A percentile compares a stretch with the other conserved stretches of the same genome.
phyloP scores from a whole-genome alignment of 2,797 vertebrate genomes.

The Lophius americanus region DNA sequence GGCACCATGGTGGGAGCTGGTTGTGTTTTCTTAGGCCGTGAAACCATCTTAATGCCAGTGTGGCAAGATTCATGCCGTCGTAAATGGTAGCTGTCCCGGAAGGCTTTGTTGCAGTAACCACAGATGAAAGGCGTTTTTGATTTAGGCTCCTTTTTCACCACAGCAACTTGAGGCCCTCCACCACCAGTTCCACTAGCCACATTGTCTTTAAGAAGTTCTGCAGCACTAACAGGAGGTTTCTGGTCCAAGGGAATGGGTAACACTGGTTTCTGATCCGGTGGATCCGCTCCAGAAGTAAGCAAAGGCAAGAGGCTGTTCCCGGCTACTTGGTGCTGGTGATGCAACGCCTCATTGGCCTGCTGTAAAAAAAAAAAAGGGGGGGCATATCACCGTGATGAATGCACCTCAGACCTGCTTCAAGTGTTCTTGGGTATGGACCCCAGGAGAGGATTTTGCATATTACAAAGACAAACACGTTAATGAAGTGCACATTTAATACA shows the following conservation, averaged over 20 bases:
- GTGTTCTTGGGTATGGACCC: too few species aligned
- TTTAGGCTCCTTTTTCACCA: conserved; percentile 95
- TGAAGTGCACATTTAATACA: too few species aligned
- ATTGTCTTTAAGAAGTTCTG: conserved; percentile 94
- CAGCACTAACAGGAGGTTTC: conserved; percentile 90
- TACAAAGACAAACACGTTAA: too few species aligned
- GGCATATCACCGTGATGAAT: not conserved
- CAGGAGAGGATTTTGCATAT: too few species aligned
- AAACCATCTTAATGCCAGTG: conserved; percentile 97
- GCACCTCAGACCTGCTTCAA: too few species aligned
- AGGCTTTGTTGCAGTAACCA: conserved; percentile 97
- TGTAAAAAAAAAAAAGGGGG: conserved; percentile 41
- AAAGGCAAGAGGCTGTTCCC: conserved; percentile 95
- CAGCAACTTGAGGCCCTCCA: conserved; percentile 59
- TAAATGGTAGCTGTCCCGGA: conserved; percentile 98
- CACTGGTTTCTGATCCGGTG: conserved; percentile 95
- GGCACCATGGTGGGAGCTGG: conserved; percentile 91
- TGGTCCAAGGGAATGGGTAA: conserved; percentile 93
- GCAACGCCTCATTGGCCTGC: conserved; percentile 95
- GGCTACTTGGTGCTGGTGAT: conserved; percentile 96
- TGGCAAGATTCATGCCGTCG: conserved; percentile 97
- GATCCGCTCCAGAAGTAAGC: conserved; percentile 92
- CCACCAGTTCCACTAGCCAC: conserved; percentile 72
- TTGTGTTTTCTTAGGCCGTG: conserved; percentile 92
- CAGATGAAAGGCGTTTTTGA: conserved; percentile 97